Conservation (phyloP, 2,113 vertebrate species). For the Delphinapterus leucas region DNA sequence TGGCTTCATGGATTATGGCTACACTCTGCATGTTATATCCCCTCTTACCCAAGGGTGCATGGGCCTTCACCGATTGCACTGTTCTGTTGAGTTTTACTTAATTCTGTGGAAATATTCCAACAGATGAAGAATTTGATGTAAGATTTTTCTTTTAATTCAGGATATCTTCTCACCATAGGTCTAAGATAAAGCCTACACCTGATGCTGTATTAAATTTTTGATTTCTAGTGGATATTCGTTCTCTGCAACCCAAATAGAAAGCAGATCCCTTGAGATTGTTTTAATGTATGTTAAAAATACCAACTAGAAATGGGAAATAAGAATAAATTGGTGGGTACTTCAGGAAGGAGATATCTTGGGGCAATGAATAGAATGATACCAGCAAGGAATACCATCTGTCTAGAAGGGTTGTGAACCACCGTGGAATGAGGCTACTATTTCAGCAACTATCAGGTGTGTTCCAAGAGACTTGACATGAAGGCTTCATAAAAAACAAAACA, state of each 20-base stretch:
- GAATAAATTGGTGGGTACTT: background rate
- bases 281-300: constrained; percentile 91
- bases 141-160: constrained; percentile 88
- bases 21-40: background rate
- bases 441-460: background rate
- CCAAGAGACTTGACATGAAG: background rate
- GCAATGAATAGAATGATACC: background rate
- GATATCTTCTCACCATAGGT: constrained; percentile 88
- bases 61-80: background rate
- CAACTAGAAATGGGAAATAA: constrained; percentile 72
- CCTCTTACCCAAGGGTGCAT: background rate
- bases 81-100: background rate
- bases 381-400: background rate
- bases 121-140: background rate
- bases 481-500: background rate
- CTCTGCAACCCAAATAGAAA: constrained; percentile 88
- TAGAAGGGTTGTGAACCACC: background rate
- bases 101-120: constrained; percentile 1
- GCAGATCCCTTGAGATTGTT: constrained; percentile 89
- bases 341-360: background rate
- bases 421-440: background rate
- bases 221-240: constrained; percentile 89
- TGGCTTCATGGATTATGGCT: background rate
- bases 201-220: constrained; percentile 87
- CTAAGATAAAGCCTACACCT: constrained; percentile 90